Base-by-base conservation (phyloP, 2,113 vertebrate genomes). In the Austrofundulus limnaeus region DNA sequence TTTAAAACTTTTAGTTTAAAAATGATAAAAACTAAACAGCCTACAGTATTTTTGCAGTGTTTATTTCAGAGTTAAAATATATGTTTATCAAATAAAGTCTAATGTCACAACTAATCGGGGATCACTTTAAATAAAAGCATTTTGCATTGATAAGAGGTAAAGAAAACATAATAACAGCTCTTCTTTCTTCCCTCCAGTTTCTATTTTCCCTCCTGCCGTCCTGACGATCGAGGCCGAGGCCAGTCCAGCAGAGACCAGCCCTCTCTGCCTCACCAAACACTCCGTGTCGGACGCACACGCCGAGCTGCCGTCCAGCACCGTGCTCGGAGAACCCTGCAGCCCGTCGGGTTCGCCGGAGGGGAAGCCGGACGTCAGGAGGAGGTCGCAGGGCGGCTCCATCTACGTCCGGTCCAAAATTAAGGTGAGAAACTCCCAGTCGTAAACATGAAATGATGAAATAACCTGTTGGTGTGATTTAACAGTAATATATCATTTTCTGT, bases 341-440 rank as follows among this genome's bases (percentile, higher is more conserved):
- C 81, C 70, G 0, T 1, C 9, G 0, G 4, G 11, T 0, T 4
- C 38, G 0, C 4, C 21, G 0, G 42, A 42, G 19, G 53, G 64
- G 59, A 75, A 68, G 60, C 58, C 74, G 0, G 88, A 83, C 24
- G 45, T 83, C 70, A 84, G 78, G 46, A 76, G 83, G 70, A 87
- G 89, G 70, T 41, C 85, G 0, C 86, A 77, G 25, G 64, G 57
- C 1, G 57, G 31, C 46, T 50, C 81, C 25, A 73, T 78, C 0
- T 93, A 90, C 11, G 23, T 93, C 37, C 87, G 92, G 11, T 89
- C 92, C 50, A 93, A 93, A 78, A 93, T 93, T 8, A 93, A 93
- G 92, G 92, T 92, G 78, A 89, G 85, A 21, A 51, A 54, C 14
- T 43, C 25, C n/a, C n/a, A n/a, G 25, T 28, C 25, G 2, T n/a